Base-by-base conservation (phyloP, 2,888 invertebrate genomes). In the Fissipunctia ypsillon region DNA sequence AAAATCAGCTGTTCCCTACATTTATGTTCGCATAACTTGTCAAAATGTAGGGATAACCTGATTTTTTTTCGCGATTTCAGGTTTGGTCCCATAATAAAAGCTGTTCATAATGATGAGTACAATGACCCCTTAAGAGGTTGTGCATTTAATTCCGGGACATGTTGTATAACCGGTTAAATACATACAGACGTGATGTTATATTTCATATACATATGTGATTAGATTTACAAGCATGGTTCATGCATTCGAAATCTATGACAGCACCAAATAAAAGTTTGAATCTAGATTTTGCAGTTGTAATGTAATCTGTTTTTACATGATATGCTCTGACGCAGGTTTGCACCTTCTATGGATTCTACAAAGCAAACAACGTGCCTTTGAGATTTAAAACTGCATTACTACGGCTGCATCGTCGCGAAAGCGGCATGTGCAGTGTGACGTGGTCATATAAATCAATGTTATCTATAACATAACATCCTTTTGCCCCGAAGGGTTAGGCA, bases 351-450 rank as follows among this genome's bases (percentile, higher is more conserved):
- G 56, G 76, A 56, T 57, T 76, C 25, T 66, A 66, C 48, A 43
- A 73, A 50, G 56, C 25, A 38, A 16, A 61, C 60, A 61, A 77
- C 60, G 48, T 77, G 75, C 7, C 31, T 10, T 35, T 41, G 22
- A 56, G 78, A 69, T 69, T 77, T 77, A 61, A 28, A 43, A 56
- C 54, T 22, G 52, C 54, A 77, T n/a, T n/a, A n/a, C n/a, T n/a
- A n/a, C n/a, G n/a, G n/a, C n/a, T n/a, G n/a, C n/a, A n/a, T n/a
- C n/a, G 48, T 19, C 16, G 38, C 38, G n/a, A 52, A 22, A 5
- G 4, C 10, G 19, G 31, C 48, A 57, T 57, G 38, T 59, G 52
- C 38, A 9, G 7, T 31, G 22, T 41, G 60, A 38, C 59, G 31
- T n/a, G 38, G 16, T n/a, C n/a, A n/a, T n/a, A n/a, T n/a, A n/a